A percentile compares a stretch with the other conserved stretches of the same genome.
phyloP scores from a whole-genome alignment of 2,113 vertebrate species.

The Abramis brama region DNA sequence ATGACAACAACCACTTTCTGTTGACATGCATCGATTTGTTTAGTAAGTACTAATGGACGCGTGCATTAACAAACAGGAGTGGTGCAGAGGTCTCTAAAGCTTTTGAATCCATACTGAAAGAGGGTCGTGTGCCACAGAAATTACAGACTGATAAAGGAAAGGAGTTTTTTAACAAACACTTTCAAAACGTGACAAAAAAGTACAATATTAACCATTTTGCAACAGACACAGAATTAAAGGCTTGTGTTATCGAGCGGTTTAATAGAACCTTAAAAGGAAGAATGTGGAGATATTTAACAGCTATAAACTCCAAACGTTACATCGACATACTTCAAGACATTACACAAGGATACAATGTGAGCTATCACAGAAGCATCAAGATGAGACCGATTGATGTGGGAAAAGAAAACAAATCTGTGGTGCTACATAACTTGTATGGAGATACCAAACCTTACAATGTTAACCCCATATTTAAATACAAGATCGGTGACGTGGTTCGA shows the following conservation, averaged over 20 bases:
- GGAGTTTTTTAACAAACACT: constrained; percentile 10
- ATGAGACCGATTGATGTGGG: neutral
- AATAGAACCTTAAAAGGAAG: neutral
- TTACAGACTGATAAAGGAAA: neutral
- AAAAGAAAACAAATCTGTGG: neutral
- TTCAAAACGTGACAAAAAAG: neutral
- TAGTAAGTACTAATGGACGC: neutral
- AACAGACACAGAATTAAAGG: neutral
- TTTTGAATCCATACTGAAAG: constrained; percentile 2
- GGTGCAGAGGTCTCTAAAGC: neutral
- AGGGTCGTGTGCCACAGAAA: neutral
- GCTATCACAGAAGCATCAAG: neutral
- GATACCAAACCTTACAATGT: fast-evolving
- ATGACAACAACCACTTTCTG: neutral
- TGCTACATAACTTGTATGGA: neutral
- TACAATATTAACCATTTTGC: constrained; percentile 19
- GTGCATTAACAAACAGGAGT: too few relatives aligned
- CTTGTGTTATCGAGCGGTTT: neutral
- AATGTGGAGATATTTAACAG: neutral
- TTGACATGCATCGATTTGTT: neutral
- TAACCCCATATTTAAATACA: too few relatives aligned
- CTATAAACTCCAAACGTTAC: neutral
- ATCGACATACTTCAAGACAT: constrained; percentile 7
- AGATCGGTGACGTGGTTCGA: too few relatives aligned
- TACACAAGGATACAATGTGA: neutral